Base-by-base conservation (phyloP, 2,888 invertebrate species). In the Tipula confusa region DNA sequence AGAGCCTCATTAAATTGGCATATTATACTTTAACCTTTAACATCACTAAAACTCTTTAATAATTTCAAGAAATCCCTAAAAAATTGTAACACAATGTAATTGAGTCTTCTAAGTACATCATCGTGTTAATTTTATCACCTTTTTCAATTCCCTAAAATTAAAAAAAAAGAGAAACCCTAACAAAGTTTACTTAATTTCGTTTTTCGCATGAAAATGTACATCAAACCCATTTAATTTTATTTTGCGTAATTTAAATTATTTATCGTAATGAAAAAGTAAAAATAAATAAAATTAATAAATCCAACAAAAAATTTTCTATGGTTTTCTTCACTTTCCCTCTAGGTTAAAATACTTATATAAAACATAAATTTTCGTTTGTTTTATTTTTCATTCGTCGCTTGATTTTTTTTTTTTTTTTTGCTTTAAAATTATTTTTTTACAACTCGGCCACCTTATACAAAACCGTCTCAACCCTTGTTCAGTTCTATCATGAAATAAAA, bases 291-390 rank as follows among this genome's bases (percentile, higher is more conserved):
- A 64, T 64, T 64, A 64, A 24, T 64, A 64, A 64, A 64, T 18
- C 24, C 24, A 64, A 24, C 18, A 64, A 24, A 64, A 24, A n/a
- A 43, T 11, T 7, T n/a, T 43, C 2, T 43, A n/a, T n/a, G 43
- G 43, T 3, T 43, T 64, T 64, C 24, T 64, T 9, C 24, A 64
- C 64, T 64, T 64, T 24, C 24, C 64, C 64, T 24, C 7, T 64
- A 64, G 64, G 64, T 64, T 64, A 64, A 64, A 64, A 64, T 64
- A 64, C 64, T 64, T 64, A 64, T 33, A 33, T 64, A 64, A 64
- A 64, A 64, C 64, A 64, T 24, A 11, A 64, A 11, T 64, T 43
- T 64, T 7, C 64, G 24, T 24, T 64, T 64, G 24, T 64, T 43
- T 18, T 15, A 43, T 15, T 15, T 43, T 43, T 15, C 43, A n/a